Conservation (phyloP, 2,113 vertebrate species). For the Acrocephalus arundinaceus region DNA sequence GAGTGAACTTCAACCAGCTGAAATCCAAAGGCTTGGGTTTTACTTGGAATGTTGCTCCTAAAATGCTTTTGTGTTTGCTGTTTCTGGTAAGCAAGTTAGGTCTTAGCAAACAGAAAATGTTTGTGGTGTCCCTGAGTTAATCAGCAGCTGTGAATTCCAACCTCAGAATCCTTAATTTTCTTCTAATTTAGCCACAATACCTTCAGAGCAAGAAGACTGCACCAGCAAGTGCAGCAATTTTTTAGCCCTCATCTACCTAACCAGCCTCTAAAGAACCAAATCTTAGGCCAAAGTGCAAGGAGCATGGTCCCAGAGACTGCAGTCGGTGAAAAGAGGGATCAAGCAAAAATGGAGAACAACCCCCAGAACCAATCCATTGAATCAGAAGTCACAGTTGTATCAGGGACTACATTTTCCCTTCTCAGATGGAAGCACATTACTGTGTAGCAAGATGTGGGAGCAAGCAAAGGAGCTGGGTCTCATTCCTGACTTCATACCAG, state of each 20-base stretch:
- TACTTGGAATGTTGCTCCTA: background rate
- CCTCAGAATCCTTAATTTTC: background rate
- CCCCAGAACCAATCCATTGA: background rate
- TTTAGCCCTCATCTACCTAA: background rate
- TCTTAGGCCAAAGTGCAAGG: background rate
- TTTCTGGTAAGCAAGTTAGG: background rate
- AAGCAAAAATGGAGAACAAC: background rate
- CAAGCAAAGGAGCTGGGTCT: background rate
- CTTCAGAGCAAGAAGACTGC: background rate
- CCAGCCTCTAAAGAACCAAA: background rate
- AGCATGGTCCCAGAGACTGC: background rate
- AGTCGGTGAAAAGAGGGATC: background rate
- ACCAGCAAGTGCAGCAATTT: background rate
- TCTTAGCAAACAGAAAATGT: background rate
- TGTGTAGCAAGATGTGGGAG: background rate
- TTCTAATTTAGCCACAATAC: background rate
- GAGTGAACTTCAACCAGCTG: background rate
- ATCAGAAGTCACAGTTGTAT: background rate
- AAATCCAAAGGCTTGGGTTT: background rate
- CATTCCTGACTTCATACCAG: background rate
- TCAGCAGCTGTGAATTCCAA: background rate
- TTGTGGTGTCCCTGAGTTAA: background rate
- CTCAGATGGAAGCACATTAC: background rate
- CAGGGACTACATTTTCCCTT: background rate
- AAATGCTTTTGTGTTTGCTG: background rate